Percentiles rank a stretch among this genome's conserved stretches.
Conservation (phyloP, 2,888 invertebrate species). For the Drosophila dives region DNA sequence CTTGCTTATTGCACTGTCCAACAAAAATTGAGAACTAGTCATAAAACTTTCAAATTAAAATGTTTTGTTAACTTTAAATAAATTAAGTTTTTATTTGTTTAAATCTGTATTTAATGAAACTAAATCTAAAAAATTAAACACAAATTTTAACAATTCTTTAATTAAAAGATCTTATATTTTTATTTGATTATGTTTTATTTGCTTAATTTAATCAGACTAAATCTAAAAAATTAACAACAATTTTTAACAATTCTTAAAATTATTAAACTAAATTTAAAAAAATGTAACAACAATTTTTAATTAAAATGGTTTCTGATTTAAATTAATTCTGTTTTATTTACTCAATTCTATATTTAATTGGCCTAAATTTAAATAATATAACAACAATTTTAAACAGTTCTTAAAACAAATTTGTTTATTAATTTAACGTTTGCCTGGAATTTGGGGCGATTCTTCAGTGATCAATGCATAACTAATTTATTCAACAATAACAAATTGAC, state of each 20-base stretch:
- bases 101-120: neutral
- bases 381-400: neutral
- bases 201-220: too few species aligned
- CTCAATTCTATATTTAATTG: neutral
- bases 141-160: too few species aligned
- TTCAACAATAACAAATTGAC: too few species aligned
- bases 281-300: too few species aligned
- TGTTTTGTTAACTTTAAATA: neutral
- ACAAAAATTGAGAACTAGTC: constrained; percentile 2
- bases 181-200: neutral
- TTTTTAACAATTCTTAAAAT: neutral
- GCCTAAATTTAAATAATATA: neutral
- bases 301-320: neutral
- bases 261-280: neutral
- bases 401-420: neutral
- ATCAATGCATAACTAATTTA: neutral
- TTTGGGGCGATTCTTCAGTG: neutral
- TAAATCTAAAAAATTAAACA: neutral
- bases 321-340: neutral
- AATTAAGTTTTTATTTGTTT: neutral
- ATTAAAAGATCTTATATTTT: neutral
- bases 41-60: neutral
- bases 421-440: neutral
- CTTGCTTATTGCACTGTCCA: constrained; percentile 47
- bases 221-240: too few species aligned